These are phyloP conservation scores for Pelmatolapia mariae DNA, from an alignment of 2,113 vertebrate genomes.

Conservation along the genomic window DNA sequence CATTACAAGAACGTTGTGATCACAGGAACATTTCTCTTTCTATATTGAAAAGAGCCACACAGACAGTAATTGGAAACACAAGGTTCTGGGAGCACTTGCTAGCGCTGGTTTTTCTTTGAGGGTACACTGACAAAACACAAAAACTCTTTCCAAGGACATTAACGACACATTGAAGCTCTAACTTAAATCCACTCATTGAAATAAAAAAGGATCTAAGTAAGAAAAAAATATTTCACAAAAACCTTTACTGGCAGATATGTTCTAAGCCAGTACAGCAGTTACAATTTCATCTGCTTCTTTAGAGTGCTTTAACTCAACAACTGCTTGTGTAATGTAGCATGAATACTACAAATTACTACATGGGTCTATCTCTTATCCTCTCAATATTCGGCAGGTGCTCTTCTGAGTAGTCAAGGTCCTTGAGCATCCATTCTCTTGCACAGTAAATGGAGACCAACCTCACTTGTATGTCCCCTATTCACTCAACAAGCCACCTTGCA, in stretches of 20 bases:
- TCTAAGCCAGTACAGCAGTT: neutral
- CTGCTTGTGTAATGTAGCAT: conserved; percentile 60
- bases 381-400: conserved; percentile 8
- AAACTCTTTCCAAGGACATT: neutral
- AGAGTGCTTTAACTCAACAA: conserved; percentile 20
- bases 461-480: conserved; percentile 2
- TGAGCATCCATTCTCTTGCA: neutral
- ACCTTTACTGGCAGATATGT: neutral
- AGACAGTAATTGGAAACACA: neutral
- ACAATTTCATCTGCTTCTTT: conserved; percentile 29
- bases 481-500: neutral
- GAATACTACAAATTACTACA: conserved; percentile 53
- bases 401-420: conserved; percentile 23
- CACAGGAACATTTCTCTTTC: neutral
- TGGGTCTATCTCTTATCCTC: conserved; percentile 38
- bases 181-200: neutral
- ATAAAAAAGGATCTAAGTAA: neutral
- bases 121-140: neutral
- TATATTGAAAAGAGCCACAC: neutral
- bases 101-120: neutral
- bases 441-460: conserved; percentile 4
- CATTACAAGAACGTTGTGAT: neutral
- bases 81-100: neutral
- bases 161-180: neutral
- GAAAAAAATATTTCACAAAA: neutral